phyloP scores from a whole-genome alignment of 2,888 invertebrate genomes.

The Gastrophysa polygoni region DNA sequence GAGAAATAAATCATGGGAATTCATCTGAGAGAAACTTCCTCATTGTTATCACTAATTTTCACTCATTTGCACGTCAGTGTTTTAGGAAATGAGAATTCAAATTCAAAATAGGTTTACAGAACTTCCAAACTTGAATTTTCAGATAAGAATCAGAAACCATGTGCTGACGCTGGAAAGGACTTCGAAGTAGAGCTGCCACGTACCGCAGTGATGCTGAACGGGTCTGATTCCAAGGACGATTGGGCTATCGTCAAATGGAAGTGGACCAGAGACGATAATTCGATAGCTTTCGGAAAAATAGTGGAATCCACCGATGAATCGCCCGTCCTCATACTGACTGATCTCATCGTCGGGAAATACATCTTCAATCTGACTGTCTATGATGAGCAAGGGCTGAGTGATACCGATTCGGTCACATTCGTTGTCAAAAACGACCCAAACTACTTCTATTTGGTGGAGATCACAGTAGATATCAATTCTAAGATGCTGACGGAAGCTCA shows the following conservation, averaged over 20 bases:
- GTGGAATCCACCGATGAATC: constrained; percentile 73
- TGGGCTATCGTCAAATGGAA: constrained; percentile 82
- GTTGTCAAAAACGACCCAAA: constrained; percentile 81
- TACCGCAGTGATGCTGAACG: constrained; percentile 80
- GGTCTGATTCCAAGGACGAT: constrained; percentile 85
- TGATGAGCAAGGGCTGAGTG: constrained; percentile 86
- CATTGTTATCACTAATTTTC: no score
- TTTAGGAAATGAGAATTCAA: no score
- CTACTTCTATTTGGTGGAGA: constrained; percentile 77
- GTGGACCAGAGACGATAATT: constrained; percentile 79
- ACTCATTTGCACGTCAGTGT: no score
- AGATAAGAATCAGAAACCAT: constrained; percentile 90
- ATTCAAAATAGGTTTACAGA: not conserved
- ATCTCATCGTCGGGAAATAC: constrained; percentile 85
- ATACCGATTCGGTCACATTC: constrained; percentile 82
- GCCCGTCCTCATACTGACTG: constrained; percentile 79
- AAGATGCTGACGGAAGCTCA: constrained; percentile 71
- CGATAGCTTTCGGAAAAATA: constrained; percentile 84
- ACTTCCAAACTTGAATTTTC: constrained; percentile 40
- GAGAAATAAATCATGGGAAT: no score
- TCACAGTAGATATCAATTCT: constrained; percentile 79
- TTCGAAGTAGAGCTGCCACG: constrained; percentile 77
- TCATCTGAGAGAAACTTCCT: no score
- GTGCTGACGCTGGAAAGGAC: constrained; percentile 88
- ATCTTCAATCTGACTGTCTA: constrained; percentile 87